A percentile compares a stretch with the other conserved stretches of the same genome.
Evolutionary conservation across 2,113 vertebrate genomes (phyloP).

Genomic region (Oryzias woworae): DNA sequence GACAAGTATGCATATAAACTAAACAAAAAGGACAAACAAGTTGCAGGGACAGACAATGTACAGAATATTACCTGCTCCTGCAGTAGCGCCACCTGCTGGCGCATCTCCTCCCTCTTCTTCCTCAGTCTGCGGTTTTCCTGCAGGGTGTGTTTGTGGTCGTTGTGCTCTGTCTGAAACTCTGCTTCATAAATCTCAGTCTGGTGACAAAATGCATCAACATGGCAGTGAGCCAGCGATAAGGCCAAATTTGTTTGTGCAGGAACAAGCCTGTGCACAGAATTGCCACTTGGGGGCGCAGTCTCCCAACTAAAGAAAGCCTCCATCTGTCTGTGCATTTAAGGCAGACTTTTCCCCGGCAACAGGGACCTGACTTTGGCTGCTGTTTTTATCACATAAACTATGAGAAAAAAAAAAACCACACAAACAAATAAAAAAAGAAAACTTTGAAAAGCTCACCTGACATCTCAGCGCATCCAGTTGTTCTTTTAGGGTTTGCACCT

Average conservation of each 20-base stretch:
- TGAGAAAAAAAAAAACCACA: too few species aligned
- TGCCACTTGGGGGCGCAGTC: conserved; percentile 71
- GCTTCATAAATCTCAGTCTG: conserved; percentile 82
- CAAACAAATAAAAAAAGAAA: neutral
- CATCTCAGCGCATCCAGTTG: conserved; percentile 75
- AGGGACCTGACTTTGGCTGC: conserved; percentile 43
- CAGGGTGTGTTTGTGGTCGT: conserved; percentile 76
- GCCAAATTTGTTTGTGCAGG: conserved; percentile 12
- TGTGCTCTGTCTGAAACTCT: conserved; percentile 79
- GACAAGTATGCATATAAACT: neutral
- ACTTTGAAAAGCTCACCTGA: conserved; percentile 63
- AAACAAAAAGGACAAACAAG: neutral
- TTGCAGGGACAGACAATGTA: too few species aligned
- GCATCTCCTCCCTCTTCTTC: conserved; percentile 78
- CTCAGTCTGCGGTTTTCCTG: conserved; percentile 78
- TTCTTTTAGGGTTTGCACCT: conserved; percentile 74
- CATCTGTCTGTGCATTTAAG: conserved; percentile 1
- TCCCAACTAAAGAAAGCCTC: conserved; percentile 23
- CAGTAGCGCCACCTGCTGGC: conserved; percentile 79
- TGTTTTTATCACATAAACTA: conserved; percentile 24
- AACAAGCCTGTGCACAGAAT: neutral
- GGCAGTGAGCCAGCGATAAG: conserved; percentile 20
- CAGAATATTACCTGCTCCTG: conserved; percentile 77
- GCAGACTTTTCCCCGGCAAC: conserved; percentile 64
- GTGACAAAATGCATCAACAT: conserved; percentile 29